phyloP scores from a whole-genome alignment of 2,797 vertebrate genomes.

The Sebastes hopkinsi region DNA sequence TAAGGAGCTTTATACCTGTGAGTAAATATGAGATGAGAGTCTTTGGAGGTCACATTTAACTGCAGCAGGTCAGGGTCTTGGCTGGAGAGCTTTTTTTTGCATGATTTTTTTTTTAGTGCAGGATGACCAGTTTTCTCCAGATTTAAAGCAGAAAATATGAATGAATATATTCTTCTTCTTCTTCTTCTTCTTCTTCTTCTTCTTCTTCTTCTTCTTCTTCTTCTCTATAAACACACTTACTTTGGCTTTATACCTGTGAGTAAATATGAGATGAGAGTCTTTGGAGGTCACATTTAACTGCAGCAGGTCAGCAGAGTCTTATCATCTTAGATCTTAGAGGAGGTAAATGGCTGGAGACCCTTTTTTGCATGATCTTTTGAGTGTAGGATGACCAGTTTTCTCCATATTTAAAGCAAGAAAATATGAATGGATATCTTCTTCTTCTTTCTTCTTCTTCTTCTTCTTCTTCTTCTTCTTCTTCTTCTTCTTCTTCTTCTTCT shows the following conservation, averaged over 20 bases:
- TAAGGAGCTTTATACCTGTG: conserved; percentile 70
- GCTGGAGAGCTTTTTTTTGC: not conserved
- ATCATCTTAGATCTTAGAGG: too few species aligned
- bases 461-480: not conserved
- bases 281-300: conserved; percentile 52
- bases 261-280: conserved; percentile 64
- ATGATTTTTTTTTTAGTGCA: not conserved
- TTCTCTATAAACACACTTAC: conserved; percentile 45
- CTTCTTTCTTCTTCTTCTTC: not conserved
- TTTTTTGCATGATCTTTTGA: too few species aligned
- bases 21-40: conserved; percentile 66
- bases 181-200: not conserved
- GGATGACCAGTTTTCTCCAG: not conserved
- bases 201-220: too few species aligned
- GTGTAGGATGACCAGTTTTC: too few species aligned
- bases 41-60: conserved; percentile 53
- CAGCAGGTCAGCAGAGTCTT: conserved; percentile 16
- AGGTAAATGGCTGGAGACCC: too few species aligned
- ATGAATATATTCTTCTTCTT: not conserved
- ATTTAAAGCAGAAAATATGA: not conserved
- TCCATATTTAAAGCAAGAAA: not conserved
- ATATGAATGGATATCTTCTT: not conserved
- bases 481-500: not conserved
- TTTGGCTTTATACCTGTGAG: conserved; percentile 64
- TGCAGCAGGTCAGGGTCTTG: conserved; percentile 27